Evolutionary conservation across 2,888 invertebrate genomes (phyloP).

Genomic region (Beris morrisii): DNA sequence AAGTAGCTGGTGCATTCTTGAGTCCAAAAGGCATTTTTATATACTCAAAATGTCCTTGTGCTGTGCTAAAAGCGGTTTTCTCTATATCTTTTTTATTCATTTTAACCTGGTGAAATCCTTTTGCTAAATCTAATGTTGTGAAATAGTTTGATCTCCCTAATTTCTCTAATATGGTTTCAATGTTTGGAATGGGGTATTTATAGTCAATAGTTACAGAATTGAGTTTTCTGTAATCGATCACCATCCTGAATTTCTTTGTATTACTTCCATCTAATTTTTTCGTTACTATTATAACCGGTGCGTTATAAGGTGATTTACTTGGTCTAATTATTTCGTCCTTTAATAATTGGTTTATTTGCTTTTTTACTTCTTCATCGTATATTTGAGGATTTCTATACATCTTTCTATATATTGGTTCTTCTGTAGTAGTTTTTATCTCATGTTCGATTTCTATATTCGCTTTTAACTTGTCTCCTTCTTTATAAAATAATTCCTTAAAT

Average conservation of each 20-base stretch:
- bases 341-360: constrained; percentile 13
- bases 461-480: constrained; percentile 10
- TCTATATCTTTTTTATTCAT: constrained; percentile 30
- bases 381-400: constrained; percentile 13
- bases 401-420: constrained; percentile 17
- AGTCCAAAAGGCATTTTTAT: constrained; percentile 18
- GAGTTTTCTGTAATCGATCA: constrained; percentile 7
- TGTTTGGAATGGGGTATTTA: constrained; percentile 16
- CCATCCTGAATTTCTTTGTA: constrained; percentile 12
- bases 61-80: constrained; percentile 39
- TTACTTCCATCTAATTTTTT: constrained; percentile 16
- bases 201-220: constrained; percentile 13
- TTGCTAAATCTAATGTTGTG: too few relatives aligned
- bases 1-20: neutral
- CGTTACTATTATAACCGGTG: constrained; percentile 4
- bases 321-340: constrained; percentile 9
- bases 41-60: constrained; percentile 39
- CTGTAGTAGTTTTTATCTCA: constrained; percentile 13
- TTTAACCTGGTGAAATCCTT: too few relatives aligned
- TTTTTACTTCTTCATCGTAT: constrained; percentile 15
- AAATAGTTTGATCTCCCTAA: constrained; percentile 10
- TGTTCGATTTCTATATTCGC: constrained; percentile 8
- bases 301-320: constrained; percentile 19
- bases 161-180: constrained; percentile 13
- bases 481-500: neutral